A percentile compares a stretch with the other conserved stretches of the same genome.
These are phyloP conservation scores for Temnothorax rugatulus DNA, from an alignment of 2,888 invertebrate genomes.

Conservation along the genomic window DNA sequence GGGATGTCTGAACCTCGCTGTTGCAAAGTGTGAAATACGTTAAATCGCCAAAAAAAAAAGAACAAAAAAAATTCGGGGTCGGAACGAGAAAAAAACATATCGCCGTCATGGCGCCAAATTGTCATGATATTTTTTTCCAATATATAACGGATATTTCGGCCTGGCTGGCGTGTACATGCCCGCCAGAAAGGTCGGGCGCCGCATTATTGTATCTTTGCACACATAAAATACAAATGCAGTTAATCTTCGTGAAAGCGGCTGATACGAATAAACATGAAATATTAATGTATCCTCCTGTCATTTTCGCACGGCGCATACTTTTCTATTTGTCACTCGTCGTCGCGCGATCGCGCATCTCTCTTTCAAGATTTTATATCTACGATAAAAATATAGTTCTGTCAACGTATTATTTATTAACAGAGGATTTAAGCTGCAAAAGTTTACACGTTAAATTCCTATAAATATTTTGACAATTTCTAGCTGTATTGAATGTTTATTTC, in stretches of 20 bases:
- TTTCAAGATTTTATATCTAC: conserved; percentile 25
- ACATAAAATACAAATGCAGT: conserved; percentile 54
- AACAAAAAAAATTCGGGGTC: conserved; percentile 27
- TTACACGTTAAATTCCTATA: background rate
- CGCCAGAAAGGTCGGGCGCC: conserved; percentile 19
- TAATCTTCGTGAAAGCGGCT: conserved; percentile 53
- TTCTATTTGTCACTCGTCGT: conserved; percentile 36
- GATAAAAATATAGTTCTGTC: background rate
- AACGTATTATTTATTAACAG: conserved; percentile 5
- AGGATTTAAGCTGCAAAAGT: background rate
- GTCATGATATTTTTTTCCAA: conserved; percentile 55
- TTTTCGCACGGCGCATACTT: background rate
- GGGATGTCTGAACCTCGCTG: conserved; percentile 40
- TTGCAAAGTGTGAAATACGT: conserved; percentile 53
- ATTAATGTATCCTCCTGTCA: conserved; percentile 40
- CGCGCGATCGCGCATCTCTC: background rate
- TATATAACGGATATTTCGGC: conserved; percentile 47
- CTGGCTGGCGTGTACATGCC: background rate
- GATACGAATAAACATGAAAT: conserved; percentile 55
- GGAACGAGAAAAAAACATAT: conserved; percentile 45
- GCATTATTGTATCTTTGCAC: conserved; percentile 52
- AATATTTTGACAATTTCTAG: background rate
- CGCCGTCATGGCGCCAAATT: conserved; percentile 52
- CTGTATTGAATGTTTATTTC: background rate
- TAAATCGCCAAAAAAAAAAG: conserved; percentile 39